phyloP scores from a whole-genome alignment of 1,140 invertebrate genomes.

The Camponotus floridanus region DNA sequence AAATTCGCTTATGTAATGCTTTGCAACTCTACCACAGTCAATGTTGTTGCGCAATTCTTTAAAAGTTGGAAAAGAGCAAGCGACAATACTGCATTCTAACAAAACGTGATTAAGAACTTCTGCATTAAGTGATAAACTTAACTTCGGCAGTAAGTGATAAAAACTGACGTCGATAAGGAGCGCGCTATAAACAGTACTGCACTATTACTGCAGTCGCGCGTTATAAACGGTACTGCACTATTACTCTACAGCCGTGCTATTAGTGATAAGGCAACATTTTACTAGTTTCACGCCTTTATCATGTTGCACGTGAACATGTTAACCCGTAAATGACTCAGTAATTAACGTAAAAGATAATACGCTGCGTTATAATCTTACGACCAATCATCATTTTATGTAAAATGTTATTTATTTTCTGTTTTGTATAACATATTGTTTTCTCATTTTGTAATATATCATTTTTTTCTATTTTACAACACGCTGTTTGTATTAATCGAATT shows the following conservation, averaged over 20 bases:
- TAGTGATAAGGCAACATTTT: constrained; percentile 66
- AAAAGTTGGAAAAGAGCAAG: neutral
- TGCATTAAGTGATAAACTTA: constrained; percentile 50
- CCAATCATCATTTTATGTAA: neutral
- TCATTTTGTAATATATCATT: too few species aligned
- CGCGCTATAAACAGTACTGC: constrained; percentile 25
- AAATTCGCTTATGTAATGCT: constrained; percentile 13
- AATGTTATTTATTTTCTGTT: neutral
- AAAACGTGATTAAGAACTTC: constrained; percentile 63
- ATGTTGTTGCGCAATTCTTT: constrained; percentile 1
- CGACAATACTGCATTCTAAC: constrained; percentile 35
- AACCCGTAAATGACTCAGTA: constrained; percentile 57
- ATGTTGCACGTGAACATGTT: constrained; percentile 4
- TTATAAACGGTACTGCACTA: constrained; percentile 33
- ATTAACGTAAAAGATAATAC: constrained; percentile 44
- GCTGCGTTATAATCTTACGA: constrained; percentile 27
- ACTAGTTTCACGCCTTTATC: constrained; percentile 66
- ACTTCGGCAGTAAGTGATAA: constrained; percentile 50
- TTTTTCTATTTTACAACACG: neutral
- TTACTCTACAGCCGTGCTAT: neutral
- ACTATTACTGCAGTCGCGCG: constrained; percentile 26
- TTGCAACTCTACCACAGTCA: neutral
- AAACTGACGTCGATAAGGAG: constrained; percentile 40
- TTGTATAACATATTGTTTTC: neutral
- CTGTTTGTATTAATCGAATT: neutral